Evolutionary conservation across 2,797 vertebrate species (phyloP), one percentile per base, ranked within the genome.

Genomic region (Sebastes goodei): DNA sequence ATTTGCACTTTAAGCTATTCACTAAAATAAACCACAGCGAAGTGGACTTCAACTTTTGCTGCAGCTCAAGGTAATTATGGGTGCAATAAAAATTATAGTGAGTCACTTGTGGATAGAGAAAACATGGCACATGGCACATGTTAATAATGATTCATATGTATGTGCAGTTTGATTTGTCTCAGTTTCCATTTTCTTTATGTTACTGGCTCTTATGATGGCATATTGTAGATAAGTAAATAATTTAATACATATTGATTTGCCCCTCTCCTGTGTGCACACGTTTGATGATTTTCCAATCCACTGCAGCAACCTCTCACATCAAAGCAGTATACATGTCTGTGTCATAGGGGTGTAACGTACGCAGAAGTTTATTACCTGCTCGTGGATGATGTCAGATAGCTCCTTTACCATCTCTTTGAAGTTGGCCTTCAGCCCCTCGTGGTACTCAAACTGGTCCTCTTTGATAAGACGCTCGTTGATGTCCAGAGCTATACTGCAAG

Each of bases 371-470:
- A 23, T 68, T 87, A 97, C 98, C 98, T 98, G 97, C 60, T 99
- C 98, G 0, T 99, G 97, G 89, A 98, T 99, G 92, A 99, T 98
- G 49, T 99, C 97, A 0, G 98, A 99, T 10, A 99, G 95, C 84
- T 99, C 98, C 88, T 98, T 99, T 65, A 98, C 98, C 98, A 99
- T 98, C 59, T 98, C 97, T 91, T 96, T 97, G 56, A 99, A 99
- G 93, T 99, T 99, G 84, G 93, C 94, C 89, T 99, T 99, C n/a
- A 99, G 94, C 6, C 97, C 98, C 87, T 99, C 98, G 0, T 99
- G 98, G 86, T 99, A 99, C 86, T 99, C 98, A 32, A 97, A 90
- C 90, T 99, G 98, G 88, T 99, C 98, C 71, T 99, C 98, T 88
- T 99, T 99, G 87, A 99, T 99, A 56, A 99, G 93, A 2, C 96